These are phyloP conservation scores for Xiphophorus hellerii DNA, from an alignment of 2,113 vertebrate species.

Conservation along the genomic window DNA sequence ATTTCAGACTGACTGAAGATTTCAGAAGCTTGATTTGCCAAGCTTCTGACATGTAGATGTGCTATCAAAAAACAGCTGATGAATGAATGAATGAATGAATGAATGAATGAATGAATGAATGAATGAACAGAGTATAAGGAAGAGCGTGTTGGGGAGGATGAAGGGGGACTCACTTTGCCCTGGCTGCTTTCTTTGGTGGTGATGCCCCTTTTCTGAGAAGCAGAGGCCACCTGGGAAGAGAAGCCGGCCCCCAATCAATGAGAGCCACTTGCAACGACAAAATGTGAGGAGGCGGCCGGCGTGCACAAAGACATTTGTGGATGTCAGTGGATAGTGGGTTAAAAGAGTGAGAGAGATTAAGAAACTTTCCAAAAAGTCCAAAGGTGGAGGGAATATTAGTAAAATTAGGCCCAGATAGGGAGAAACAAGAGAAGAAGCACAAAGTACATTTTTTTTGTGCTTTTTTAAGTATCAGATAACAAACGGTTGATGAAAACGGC, in stretches of 20 bases:
- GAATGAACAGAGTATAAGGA: constrained; percentile 24
- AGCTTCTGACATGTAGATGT: background rate
- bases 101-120: constrained; percentile 14
- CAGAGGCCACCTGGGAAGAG: constrained; percentile 76
- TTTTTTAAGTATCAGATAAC: too few species aligned
- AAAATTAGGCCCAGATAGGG: background rate
- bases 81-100: background rate
- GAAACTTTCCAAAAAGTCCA: background rate
- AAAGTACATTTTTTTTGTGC: background rate
- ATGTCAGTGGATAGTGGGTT: background rate
- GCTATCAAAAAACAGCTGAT: background rate
- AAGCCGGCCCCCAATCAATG: constrained; percentile 66
- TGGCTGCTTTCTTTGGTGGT: constrained; percentile 66
- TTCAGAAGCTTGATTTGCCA: too few species aligned
- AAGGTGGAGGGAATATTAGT: background rate
- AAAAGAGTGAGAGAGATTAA: background rate
- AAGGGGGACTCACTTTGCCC: constrained; percentile 74
- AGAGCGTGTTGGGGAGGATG: constrained; percentile 7
- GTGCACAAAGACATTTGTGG: background rate
- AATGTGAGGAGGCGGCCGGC: background rate
- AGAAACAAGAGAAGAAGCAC: background rate
- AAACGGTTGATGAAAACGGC: background rate
- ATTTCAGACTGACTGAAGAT: too few species aligned
- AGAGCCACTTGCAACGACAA: constrained; percentile 14
- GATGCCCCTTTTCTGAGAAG: constrained; percentile 71